These are phyloP conservation scores for Drosophila ficusphila DNA, from an alignment of 1,140 invertebrate genomes.

Conservation along the genomic window DNA sequence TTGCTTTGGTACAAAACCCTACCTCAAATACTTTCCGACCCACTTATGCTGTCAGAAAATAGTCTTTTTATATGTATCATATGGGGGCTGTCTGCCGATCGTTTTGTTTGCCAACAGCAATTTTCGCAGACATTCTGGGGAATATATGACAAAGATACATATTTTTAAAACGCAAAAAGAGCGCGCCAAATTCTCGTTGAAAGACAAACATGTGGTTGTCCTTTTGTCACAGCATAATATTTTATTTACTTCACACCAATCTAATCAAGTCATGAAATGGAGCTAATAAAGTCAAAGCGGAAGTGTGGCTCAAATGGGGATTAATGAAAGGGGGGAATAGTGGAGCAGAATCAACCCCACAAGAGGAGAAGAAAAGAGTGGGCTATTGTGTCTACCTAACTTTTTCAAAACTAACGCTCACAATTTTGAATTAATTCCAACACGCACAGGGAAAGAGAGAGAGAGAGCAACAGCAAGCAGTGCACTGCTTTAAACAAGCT, in stretches of 20 bases:
- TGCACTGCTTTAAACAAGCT: neutral
- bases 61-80: slow-evolving; percentile 41
- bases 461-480: slow-evolving; percentile 13
- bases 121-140: slow-evolving; percentile 51
- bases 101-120: slow-evolving; percentile 59
- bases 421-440: slow-evolving; percentile 69
- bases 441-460: slow-evolving; percentile 28
- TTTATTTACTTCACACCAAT: slow-evolving; percentile 34
- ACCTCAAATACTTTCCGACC: slow-evolving; percentile 17
- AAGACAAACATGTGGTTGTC: slow-evolving; percentile 37
- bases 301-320: slow-evolving; percentile 24
- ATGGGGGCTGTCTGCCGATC: slow-evolving; percentile 27
- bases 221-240: slow-evolving; percentile 10
- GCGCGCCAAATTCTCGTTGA: slow-evolving; percentile 28
- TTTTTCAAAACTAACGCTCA: slow-evolving; percentile 68
- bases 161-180: neutral
- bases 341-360: slow-evolving; percentile 1
- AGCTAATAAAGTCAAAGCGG: slow-evolving; percentile 32
- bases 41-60: slow-evolving; percentile 61
- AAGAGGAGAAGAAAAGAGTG: neutral
- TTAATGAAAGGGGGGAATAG: slow-evolving; percentile 25
- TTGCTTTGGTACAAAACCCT: neutral
- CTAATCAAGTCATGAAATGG: slow-evolving; percentile 21
- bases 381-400: slow-evolving; percentile 16
- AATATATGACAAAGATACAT: slow-evolving; percentile 19